Evolutionary conservation across 2,888 invertebrate genomes (phyloP), one percentile per base, ranked within the genome.

Genomic region (Rapana venosa): DNA sequence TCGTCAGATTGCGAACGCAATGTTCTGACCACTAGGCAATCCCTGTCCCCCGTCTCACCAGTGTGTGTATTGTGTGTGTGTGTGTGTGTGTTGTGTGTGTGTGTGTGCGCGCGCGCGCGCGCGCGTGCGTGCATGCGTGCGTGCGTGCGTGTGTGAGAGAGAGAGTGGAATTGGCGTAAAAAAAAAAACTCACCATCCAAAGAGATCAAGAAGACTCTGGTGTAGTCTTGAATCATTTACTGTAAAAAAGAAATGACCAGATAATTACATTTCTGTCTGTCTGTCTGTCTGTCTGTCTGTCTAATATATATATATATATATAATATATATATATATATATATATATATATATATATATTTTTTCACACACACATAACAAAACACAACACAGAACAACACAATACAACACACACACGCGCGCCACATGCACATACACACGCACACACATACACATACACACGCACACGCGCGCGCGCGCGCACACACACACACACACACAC

Each of bases 311-410:
- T 74, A n/a, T 26, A 74, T 26, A 74, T 26, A n/a, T 26, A 74
- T 26, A n/a, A 74, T n/a, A 74, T n/a, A 74, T n/a, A 74, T n/a
- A 74, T n/a, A 74, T n/a, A 74, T n/a, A 74, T n/a, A 74, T n/a
- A 74, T n/a, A 74, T n/a, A 74, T n/a, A 74, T n/a, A 74, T n/a
- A 74, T n/a, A 74, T n/a, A 74, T n/a, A 74, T n/a, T 61, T 8
- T 47, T 8, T 17, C 66, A 66, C 66, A 66, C 17, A 66, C 66
- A 66, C 66, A 26, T 13, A 17, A 66, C 13, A 22, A 66, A 26
- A 66, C 66, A 66, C 66, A 26, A 66, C 66, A 66, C 66, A 13
- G 6, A 66, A 66, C 66, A 26, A 66, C 66, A 66, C 17, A 66
- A 66, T 2, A 66, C 66, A 66, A 2, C 66, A 66, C 66, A 66